Evolutionary conservation across 2,888 invertebrate species (phyloP), one percentile per base, ranked within the genome.

Genomic region (Electrophaes corylata): DNA sequence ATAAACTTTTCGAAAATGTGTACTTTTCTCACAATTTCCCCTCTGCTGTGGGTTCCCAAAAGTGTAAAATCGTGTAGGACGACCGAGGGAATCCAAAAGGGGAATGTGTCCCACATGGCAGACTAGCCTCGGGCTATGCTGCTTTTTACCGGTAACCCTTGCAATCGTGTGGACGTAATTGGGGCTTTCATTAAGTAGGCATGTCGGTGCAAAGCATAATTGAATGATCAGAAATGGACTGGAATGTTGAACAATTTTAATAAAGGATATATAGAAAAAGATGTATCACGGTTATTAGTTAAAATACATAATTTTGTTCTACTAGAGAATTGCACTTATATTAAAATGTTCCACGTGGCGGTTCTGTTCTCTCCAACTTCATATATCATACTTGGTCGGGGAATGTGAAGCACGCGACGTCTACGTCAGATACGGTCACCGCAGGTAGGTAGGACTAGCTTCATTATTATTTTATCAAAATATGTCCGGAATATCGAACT

Each of bases 31-130:
- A 73, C 72, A 72, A 70, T 72, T 72, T 64, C 70, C 73, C 76
- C 70, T 60, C 71, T 74, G 66, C 72, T 73, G 74, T 56, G 75
- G 40, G 75, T 75, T 69, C 69, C 73, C 76, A 75, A 83, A 85
- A 88, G 88, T 88, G 88, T 86, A 80, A 87, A 88, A 86, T 77
- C 85, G 73, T 88, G 88, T 88, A 76, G 71, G 71, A 77, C 79
- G 78, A 81, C 78, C 76, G 78, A 68, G 73, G 71, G 74, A 67
- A 71, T 62, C 70, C 71, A 67, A 78, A 79, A 73, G 78, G 81
- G 78, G 78, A 80, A 81, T 78, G 71, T 81, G 74, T 79, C 78
- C 79, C 80, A 77, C 69, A 79, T 79, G 83, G 77, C 79, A 76
- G 74, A 71, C 76, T 60, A 41, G 75, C 79, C 78, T 73, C 76